Percentiles rank a stretch among this genome's conserved stretches.
These are phyloP conservation scores for Indicator indicator DNA, from an alignment of 2,113 vertebrate genomes.

Conservation along the genomic window DNA sequence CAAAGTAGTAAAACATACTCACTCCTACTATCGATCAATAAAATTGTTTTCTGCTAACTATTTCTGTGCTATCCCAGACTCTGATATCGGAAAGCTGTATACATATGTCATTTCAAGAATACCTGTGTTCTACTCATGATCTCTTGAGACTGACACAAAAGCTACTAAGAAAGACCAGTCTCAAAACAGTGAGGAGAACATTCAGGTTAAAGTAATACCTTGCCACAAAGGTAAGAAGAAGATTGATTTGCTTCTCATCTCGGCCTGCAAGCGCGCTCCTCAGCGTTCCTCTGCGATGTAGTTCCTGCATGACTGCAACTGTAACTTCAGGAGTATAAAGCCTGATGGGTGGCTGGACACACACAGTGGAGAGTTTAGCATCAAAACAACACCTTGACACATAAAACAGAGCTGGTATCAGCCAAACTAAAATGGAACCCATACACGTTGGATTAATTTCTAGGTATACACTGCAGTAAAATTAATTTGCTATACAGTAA, in stretches of 20 bases:
- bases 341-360: constrained; percentile 75
- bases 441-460: not conserved
- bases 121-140: fast-evolving
- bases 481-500: not conserved
- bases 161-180: not conserved
- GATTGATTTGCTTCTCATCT: constrained; percentile 85
- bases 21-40: not conserved
- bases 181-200: not conserved
- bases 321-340: constrained; percentile 86
- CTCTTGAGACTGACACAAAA: not conserved
- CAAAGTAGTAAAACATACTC: not conserved
- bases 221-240: constrained; percentile 89
- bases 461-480: not conserved
- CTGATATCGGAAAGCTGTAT: not conserved
- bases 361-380: not conserved
- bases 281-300: constrained; percentile 92
- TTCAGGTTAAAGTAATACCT: constrained; percentile 76
- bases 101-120: not conserved
- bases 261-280: constrained; percentile 94
- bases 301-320: constrained; percentile 91
- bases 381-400: not conserved
- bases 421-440: not conserved
- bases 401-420: not conserved
- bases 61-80: not conserved
- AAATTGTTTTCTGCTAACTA: not conserved